phyloP scores from a whole-genome alignment of 2,888 invertebrate species.

The Willowsia nigromaculata region DNA sequence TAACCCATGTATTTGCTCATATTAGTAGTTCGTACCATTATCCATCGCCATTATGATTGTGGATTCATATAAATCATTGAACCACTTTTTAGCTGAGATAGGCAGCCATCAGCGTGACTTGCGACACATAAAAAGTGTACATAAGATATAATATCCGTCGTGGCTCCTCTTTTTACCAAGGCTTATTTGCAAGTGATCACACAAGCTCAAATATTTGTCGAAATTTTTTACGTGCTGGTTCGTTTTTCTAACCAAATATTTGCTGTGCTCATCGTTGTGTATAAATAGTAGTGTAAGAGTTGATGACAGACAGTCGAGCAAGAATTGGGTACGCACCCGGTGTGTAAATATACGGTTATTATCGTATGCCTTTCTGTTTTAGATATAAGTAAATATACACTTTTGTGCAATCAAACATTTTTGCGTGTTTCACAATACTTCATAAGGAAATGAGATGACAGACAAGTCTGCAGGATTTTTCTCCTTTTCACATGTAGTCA shows the following conservation, averaged over 20 bases:
- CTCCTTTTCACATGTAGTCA: not conserved
- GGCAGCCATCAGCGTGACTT: not conserved
- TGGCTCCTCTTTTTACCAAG: not conserved
- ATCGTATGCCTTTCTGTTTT: not conserved
- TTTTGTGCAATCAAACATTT: constrained; percentile 5
- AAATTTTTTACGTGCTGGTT: constrained; percentile 39
- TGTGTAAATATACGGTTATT: not conserved
- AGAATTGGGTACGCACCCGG: not conserved
- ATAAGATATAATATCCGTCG: not conserved
- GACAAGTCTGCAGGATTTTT: constrained; percentile 1
- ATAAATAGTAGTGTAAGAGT: not conserved
- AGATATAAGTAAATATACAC: not conserved
- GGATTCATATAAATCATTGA: not conserved
- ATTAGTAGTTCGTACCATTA: not conserved
- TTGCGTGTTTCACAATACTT: not conserved
- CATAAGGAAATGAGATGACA: constrained; percentile 47
- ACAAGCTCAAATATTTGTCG: constrained; percentile 64
- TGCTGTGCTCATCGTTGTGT: constrained; percentile 42
- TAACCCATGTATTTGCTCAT: not conserved
- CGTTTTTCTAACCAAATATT: constrained; percentile 67
- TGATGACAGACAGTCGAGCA: not conserved
- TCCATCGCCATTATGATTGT: not conserved
- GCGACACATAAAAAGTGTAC: not conserved
- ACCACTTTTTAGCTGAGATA: not conserved
- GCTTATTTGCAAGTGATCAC: constrained; percentile 59